Conservation (phyloP, 2,113 vertebrate species). For the Plestiodon gilberti region DNA sequence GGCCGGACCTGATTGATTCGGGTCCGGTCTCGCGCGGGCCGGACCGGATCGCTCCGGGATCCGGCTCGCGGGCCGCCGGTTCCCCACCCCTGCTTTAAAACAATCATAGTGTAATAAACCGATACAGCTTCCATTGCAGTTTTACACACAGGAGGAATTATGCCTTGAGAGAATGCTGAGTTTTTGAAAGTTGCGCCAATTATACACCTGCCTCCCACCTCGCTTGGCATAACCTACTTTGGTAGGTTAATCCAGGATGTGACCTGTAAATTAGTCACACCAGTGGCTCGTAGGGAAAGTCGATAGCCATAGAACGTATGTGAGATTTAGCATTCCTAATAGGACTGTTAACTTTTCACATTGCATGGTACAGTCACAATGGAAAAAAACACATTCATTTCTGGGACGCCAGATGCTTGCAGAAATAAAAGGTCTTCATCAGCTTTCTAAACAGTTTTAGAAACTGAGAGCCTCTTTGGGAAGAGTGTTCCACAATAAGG, state of each 20-base stretch:
- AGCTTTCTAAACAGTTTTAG: background rate
- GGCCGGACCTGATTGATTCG: too few species aligned
- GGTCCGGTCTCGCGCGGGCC: too few species aligned
- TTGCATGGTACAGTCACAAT: background rate
- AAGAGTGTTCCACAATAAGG: background rate
- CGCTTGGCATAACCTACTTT: background rate
- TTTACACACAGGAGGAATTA: background rate
- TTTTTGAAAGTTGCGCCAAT: background rate
- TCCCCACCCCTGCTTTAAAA: too few species aligned
- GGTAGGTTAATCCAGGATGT: background rate
- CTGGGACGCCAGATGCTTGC: background rate
- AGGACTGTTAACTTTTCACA: background rate
- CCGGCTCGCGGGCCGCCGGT: too few species aligned
- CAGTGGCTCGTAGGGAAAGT: background rate
- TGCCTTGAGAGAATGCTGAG: background rate
- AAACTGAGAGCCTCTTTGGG: background rate
- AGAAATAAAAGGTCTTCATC: background rate
- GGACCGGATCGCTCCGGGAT: too few species aligned
- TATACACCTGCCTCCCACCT: background rate
- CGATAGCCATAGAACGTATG: background rate
- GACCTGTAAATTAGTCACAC: background rate
- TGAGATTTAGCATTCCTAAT: background rate
- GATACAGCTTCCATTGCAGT: background rate
- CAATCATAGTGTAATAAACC: background rate
- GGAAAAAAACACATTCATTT: background rate